Conservation (phyloP, 2,113 vertebrate species). For the Rhineura floridana region DNA sequence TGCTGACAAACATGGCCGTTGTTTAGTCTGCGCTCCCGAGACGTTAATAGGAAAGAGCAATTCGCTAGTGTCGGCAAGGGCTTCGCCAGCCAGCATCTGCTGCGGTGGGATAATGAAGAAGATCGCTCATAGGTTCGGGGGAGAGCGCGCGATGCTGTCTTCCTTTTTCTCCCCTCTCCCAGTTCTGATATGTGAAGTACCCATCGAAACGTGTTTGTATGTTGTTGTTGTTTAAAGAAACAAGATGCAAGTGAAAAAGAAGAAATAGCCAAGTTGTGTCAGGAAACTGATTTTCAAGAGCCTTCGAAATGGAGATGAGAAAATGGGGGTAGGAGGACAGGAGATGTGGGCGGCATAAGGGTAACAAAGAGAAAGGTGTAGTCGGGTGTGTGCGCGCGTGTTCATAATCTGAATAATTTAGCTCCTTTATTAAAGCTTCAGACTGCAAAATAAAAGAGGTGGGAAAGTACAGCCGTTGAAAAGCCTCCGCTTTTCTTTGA, state of each 20-base stretch:
- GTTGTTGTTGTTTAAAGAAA: background rate
- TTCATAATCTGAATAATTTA: background rate
- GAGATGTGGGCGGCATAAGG: conserved; percentile 15
- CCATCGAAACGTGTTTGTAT: background rate
- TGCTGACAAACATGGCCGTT: conserved; percentile 43
- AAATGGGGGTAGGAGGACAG: conserved; percentile 35
- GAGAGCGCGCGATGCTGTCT: too few relatives aligned
- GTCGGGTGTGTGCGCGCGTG: fast-evolving
- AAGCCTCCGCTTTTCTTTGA: background rate
- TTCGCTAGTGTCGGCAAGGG: background rate
- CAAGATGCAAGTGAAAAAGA: background rate
- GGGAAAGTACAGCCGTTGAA: background rate
- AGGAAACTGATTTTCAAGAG: background rate
- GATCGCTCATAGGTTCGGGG: background rate
- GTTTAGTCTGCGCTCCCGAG: background rate
- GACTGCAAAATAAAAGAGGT: background rate
- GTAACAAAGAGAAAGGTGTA: conserved; percentile 63
- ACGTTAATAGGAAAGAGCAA: background rate
- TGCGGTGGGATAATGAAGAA: background rate
- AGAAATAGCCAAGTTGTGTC: background rate
- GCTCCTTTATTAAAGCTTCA: background rate
- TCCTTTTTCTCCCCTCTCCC: background rate
- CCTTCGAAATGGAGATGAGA: conserved; percentile 15
- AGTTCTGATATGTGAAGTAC: background rate
- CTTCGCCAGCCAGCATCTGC: background rate